A percentile compares a stretch with the other conserved stretches of the same genome.
These are phyloP conservation scores for Caenorhabditis sp. DNA, from an alignment of 2,888 invertebrate genomes.

Conservation along the genomic window DNA sequence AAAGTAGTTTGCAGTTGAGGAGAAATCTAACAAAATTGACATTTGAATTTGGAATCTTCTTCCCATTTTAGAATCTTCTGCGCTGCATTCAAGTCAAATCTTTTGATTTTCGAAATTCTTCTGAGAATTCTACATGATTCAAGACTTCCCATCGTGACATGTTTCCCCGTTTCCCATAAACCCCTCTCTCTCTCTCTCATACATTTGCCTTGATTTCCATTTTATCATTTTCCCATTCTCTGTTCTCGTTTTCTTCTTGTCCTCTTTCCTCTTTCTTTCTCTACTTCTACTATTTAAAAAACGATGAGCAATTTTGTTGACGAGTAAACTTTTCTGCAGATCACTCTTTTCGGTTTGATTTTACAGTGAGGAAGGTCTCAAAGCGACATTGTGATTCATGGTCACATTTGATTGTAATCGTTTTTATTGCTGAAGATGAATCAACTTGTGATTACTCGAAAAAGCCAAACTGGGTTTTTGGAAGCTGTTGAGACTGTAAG, in stretches of 20 bases:
- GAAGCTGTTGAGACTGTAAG: not conserved
- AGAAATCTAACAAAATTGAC: too few relatives aligned
- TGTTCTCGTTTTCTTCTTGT: not conserved
- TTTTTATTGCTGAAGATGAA: not conserved
- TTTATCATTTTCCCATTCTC: not conserved
- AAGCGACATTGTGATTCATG: not conserved
- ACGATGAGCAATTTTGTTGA: constrained; percentile 16
- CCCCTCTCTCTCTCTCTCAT: not conserved
- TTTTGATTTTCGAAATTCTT: too few relatives aligned
- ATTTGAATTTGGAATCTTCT: too few relatives aligned
- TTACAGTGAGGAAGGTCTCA: constrained; percentile 9
- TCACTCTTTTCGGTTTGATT: not conserved
- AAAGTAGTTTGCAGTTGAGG: too few relatives aligned
- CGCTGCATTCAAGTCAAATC: too few relatives aligned
- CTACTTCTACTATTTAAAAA: not conserved
- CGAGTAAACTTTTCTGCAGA: not conserved
- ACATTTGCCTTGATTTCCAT: not conserved
- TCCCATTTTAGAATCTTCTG: too few relatives aligned
- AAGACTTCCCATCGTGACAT: too few relatives aligned
- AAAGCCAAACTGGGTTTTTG: not conserved
- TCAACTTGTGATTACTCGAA: not conserved
- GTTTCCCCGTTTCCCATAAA: not conserved
- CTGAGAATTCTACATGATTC: too few relatives aligned
- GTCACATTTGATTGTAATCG: not conserved
- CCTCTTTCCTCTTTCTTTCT: not conserved